phyloP scores from a whole-genome alignment of 2,888 invertebrate species.

The Pollenia amentaria region DNA sequence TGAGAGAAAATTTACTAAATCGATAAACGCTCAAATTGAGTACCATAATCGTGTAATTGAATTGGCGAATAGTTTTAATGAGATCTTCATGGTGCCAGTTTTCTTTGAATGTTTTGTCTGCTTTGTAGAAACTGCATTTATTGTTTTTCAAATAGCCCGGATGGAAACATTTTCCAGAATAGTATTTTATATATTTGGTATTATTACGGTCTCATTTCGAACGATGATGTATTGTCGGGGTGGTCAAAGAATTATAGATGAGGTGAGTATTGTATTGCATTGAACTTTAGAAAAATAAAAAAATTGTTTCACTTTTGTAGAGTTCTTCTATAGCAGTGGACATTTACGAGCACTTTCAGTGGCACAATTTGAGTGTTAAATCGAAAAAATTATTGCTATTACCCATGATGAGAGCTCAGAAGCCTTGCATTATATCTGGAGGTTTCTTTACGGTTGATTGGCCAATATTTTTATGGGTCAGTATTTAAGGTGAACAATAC shows the following conservation, averaged over 20 bases:
- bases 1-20: slow-evolving; percentile 10
- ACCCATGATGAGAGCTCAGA: slow-evolving; percentile 67
- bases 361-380: slow-evolving; percentile 43
- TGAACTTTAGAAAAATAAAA: neutral
- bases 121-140: slow-evolving; percentile 65
- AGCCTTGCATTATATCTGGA: slow-evolving; percentile 58
- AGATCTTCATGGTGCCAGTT: slow-evolving; percentile 60
- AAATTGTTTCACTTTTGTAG: slow-evolving; percentile 29
- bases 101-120: slow-evolving; percentile 69
- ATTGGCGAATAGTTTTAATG: slow-evolving; percentile 58
- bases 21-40: slow-evolving; percentile 38
- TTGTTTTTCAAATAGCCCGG: slow-evolving; percentile 66
- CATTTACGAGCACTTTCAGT: slow-evolving; percentile 57
- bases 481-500: neutral
- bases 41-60: slow-evolving; percentile 65
- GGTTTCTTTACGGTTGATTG: slow-evolving; percentile 65
- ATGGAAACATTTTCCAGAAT: slow-evolving; percentile 44
- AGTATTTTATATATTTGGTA: slow-evolving; percentile 54
- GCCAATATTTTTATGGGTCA: slow-evolving; percentile 61
- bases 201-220: slow-evolving; percentile 64
- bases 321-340: slow-evolving; percentile 41
- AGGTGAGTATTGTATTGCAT: slow-evolving; percentile 52
- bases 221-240: slow-evolving; percentile 72
- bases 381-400: slow-evolving; percentile 59
- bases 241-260: slow-evolving; percentile 71